Percentiles rank a stretch among this genome's conserved stretches.
phyloP scores from a whole-genome alignment of 2,113 vertebrate species.

The Oryzias melastigma region DNA sequence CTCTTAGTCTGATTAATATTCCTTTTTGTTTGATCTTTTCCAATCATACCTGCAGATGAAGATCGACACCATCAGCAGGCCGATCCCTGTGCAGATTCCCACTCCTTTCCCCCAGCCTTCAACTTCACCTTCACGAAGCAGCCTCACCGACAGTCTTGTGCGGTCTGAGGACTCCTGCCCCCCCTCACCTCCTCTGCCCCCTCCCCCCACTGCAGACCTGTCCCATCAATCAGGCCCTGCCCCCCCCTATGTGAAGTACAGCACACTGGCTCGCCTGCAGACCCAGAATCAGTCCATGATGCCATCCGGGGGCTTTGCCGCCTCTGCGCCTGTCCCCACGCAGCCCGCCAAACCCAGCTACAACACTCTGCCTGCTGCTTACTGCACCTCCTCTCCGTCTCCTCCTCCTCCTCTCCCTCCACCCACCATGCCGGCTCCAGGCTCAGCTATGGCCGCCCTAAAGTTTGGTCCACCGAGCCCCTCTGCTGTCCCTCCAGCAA shows the following conservation, averaged over 20 bases:
- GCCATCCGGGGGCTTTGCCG: conserved; percentile 8
- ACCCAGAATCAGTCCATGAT: conserved; percentile 68
- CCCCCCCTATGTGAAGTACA: conserved; percentile 84
- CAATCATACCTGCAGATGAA: conserved; percentile 69
- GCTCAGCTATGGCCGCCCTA: conserved; percentile 83
- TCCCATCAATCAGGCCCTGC: conserved; percentile 66
- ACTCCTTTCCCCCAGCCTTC: conserved; percentile 73
- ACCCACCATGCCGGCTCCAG: conserved; percentile 67
- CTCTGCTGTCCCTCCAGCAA: conserved; percentile 70
- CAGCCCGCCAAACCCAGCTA: conserved; percentile 71
- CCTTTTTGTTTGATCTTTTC: not conserved
- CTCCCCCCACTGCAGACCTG: conserved; percentile 41
- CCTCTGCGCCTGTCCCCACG: conserved; percentile 12
- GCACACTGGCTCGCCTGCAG: conserved; percentile 86
- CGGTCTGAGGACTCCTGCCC: conserved; percentile 76
- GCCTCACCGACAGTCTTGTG: conserved; percentile 72
- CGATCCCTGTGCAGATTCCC: conserved; percentile 81
- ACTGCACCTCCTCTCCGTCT: conserved; percentile 67
- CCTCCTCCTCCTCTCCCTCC: conserved; percentile 67
- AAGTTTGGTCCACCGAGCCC: conserved; percentile 77
- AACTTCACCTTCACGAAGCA: conserved; percentile 59
- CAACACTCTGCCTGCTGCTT: conserved; percentile 72
- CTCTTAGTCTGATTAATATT: not conserved
- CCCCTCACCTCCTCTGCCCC: conserved; percentile 73
- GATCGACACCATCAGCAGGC: conserved; percentile 84